phyloP scores from a whole-genome alignment of 2,113 vertebrate genomes.

The Melanostigma gelatinosum region DNA sequence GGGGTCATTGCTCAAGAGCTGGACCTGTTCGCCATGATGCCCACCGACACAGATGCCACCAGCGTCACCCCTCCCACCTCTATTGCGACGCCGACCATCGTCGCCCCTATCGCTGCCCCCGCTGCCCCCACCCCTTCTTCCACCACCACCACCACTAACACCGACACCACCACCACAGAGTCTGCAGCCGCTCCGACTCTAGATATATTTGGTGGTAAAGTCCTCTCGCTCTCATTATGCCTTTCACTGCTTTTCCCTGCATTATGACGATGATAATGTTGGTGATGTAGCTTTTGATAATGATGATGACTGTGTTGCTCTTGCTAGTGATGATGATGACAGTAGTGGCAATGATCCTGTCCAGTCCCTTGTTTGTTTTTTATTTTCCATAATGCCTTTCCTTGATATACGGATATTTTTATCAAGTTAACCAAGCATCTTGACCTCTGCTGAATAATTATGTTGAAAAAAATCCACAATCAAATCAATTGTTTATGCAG shows the following conservation, averaged over 20 bases:
- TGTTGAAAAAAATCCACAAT: neutral
- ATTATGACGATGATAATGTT: slow-evolving; percentile 61
- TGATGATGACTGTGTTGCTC: slow-evolving; percentile 44
- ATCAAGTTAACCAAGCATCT: slow-evolving; percentile 68
- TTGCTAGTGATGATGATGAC: slow-evolving; percentile 39
- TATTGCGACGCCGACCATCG: slow-evolving; percentile 85
- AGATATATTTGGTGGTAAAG: slow-evolving; percentile 99
- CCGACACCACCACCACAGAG: slow-evolving; percentile 79
- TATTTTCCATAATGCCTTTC: slow-evolving; percentile 65
- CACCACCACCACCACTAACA: slow-evolving; percentile 81
- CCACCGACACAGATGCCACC: slow-evolving; percentile 86
- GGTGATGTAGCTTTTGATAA: slow-evolving; percentile 33
- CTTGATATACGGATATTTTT: slow-evolving; percentile 53
- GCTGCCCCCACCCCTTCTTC: slow-evolving; percentile 84
- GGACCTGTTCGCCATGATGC: slow-evolving; percentile 99
- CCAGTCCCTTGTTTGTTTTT: slow-evolving; percentile 57
- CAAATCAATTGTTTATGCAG: neutral
- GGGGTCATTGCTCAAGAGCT: slow-evolving; percentile 93
- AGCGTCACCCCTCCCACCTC: slow-evolving; percentile 87
- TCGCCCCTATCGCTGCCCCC: slow-evolving; percentile 70
- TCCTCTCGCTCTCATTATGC: slow-evolving; percentile 76
- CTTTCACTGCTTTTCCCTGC: slow-evolving; percentile 72
- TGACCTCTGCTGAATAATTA: slow-evolving; percentile 54
- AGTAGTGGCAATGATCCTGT: slow-evolving; percentile 41
- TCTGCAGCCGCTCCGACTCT: slow-evolving; percentile 89